phyloP scores from a whole-genome alignment of 2,113 vertebrate species.

The Genyomyrus donnyi region DNA sequence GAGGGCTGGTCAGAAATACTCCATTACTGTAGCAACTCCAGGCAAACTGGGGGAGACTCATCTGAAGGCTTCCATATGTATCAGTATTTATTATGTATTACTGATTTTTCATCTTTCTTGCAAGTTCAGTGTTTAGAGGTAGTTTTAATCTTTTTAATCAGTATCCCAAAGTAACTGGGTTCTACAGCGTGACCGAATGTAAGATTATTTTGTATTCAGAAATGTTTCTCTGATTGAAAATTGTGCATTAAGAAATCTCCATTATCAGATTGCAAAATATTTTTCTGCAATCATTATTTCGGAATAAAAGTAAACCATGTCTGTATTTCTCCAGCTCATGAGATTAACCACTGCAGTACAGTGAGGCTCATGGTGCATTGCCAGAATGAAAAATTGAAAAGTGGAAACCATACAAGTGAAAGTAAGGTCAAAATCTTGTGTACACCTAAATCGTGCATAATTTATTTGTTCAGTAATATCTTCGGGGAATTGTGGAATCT shows the following conservation, averaged over 20 bases:
- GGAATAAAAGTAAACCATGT: background rate
- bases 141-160: background rate
- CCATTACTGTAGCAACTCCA: conserved; percentile 33
- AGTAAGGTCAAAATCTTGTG: background rate
- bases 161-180: background rate
- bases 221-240: background rate
- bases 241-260: background rate
- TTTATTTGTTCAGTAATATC: background rate
- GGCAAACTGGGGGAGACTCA: conserved; percentile 17
- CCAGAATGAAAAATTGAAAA: background rate
- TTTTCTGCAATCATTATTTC: background rate
- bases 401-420: background rate
- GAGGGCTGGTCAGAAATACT: conserved; percentile 47
- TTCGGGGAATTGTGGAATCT: background rate
- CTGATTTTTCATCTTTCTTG: background rate
- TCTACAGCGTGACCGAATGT: background rate
- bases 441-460: background rate
- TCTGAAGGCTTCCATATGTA: background rate
- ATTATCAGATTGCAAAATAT: background rate
- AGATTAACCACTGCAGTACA: background rate
- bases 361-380: background rate
- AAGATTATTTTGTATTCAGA: background rate
- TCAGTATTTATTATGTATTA: background rate
- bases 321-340: background rate
- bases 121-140: background rate